Conservation (phyloP, 2,113 vertebrate species). For the Phylloscopus trochiloides region DNA sequence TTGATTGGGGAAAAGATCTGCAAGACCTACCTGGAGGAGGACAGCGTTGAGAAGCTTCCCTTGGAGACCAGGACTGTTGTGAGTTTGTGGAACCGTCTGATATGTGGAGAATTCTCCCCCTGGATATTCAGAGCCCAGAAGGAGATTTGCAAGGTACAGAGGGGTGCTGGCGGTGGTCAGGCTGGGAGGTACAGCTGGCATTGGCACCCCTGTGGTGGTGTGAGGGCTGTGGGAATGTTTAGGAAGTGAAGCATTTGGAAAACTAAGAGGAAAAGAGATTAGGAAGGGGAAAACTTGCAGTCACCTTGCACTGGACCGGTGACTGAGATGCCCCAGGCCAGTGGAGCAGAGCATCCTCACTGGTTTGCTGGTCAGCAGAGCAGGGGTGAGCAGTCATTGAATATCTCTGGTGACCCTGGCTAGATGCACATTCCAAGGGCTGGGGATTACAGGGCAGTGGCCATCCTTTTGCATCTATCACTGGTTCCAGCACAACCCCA, state of each 20-base stretch:
- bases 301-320: not conserved
- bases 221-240: not conserved
- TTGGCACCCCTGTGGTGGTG: not conserved
- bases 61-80: conserved; percentile 51
- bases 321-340: not conserved
- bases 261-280: not conserved
- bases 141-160: conserved; percentile 72
- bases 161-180: not conserved
- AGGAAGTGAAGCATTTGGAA: not conserved
- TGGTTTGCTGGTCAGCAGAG: not conserved
- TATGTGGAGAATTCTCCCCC: conserved; percentile 62
- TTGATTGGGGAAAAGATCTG: conserved; percentile 53
- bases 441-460: not conserved
- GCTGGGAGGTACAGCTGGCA: not conserved
- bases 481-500: not conserved
- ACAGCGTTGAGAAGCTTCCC: not conserved
- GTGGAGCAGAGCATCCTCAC: not conserved
- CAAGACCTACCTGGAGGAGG: conserved; percentile 60
- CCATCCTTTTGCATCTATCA: not conserved
- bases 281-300: not conserved
- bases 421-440: not conserved
- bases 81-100: conserved; percentile 47
- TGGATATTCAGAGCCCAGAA: conserved; percentile 72
- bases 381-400: not conserved
- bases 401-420: not conserved